Base-by-base conservation (phyloP, 2,888 invertebrate genomes). In the Steinernema hermaphroditum region DNA sequence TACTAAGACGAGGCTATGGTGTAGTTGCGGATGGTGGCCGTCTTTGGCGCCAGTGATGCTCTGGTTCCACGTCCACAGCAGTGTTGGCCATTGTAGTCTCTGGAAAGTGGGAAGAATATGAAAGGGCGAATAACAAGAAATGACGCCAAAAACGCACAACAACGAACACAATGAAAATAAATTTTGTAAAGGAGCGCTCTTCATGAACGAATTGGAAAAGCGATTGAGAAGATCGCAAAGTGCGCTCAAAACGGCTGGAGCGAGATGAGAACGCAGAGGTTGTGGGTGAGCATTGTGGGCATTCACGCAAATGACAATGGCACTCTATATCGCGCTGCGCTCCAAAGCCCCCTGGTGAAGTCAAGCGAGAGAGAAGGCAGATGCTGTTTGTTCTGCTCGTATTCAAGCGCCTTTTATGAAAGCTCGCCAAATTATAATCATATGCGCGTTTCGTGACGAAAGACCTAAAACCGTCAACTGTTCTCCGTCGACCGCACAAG, bases 1-100 rank as follows among this genome's bases (percentile, higher is more conserved):
- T 29, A 77, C 50, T 71, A 27, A 96, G 90, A 87, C 96, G 91
- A 78, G 97, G 96, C 87, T 97, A 96, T 93, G 86, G 94, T 93
- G 89, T 96, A 97, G 89, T 97, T 94, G 87, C 96, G 90, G 83
- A 87, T 86, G 1, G 87, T 83, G 22, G 89, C 88, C 6, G 81
- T 77, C 62, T n/a, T 78, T 76, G 32, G 75, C 73, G 19, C 27
- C 70, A 1, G 76, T 77, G 49, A 79, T 78, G 29, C 76, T 73
- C 24, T 74, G 19, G 57, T 77, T 79, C n/a, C 12, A 78, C 78
- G 44, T 78, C 77, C 12, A 78, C 0, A n/a, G 72, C 62, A 9
- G 29, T 29, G 4, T 22, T 29, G 27, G 32, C 62, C 62, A 62
- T 62, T 1, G 27, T 19, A 32, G 4, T 34, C 2, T 32, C 62